Evolutionary conservation across 2,888 invertebrate species (phyloP).

Genomic region (Leptopilina drosophilae): DNA sequence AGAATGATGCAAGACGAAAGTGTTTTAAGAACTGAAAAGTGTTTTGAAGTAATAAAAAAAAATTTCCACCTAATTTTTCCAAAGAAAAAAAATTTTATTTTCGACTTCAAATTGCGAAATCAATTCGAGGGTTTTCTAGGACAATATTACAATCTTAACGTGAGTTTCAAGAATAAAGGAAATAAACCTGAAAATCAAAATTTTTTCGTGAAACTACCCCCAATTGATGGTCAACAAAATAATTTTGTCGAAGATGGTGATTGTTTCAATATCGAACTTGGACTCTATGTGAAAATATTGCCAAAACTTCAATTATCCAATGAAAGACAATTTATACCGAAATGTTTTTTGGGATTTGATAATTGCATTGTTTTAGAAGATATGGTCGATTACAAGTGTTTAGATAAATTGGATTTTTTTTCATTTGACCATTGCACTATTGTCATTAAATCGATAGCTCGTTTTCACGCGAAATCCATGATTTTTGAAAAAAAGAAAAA

Average conservation of each 20-base stretch:
- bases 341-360: slow-evolving; percentile 65
- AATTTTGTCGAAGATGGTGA: slow-evolving; percentile 47
- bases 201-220: neutral
- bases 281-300: slow-evolving; percentile 66
- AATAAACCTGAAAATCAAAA: neutral
- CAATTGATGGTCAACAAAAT: neutral
- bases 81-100: neutral
- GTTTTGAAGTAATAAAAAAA: neutral
- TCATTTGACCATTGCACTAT: slow-evolving; percentile 81
- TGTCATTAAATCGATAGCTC: slow-evolving; percentile 81
- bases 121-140: slow-evolving; percentile 7
- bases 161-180: neutral
- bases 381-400: slow-evolving; percentile 71
- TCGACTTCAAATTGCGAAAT: neutral
- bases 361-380: slow-evolving; percentile 79
- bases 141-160: neutral
- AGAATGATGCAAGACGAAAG: neutral
- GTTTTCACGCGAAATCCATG: slow-evolving; percentile 82
- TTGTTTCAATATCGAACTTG: slow-evolving; percentile 65
- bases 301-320: slow-evolving; percentile 63
- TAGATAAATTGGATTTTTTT: slow-evolving; percentile 81
- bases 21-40: neutral
- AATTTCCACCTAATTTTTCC: neutral
- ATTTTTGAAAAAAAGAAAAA: slow-evolving; percentile 65
- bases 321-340: slow-evolving; percentile 60